phyloP scores from a whole-genome alignment of 2,113 vertebrate genomes.

The Oryzias curvinotus region DNA sequence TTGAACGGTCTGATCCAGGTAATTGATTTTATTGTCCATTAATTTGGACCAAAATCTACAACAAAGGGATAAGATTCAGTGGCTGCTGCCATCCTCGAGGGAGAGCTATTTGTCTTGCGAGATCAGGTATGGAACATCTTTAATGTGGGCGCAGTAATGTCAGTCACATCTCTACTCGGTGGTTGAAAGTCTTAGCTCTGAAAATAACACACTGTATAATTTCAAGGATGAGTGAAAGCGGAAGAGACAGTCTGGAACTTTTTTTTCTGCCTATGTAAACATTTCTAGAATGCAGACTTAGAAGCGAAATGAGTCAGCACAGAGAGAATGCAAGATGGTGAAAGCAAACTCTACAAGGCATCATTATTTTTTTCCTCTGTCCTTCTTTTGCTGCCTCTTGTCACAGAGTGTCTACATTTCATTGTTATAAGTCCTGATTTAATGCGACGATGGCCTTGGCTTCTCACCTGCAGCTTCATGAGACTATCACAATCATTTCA shows the following conservation, averaged over 20 bases:
- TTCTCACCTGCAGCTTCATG: not conserved
- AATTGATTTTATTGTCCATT: constrained; percentile 76
- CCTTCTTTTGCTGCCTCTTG: not conserved
- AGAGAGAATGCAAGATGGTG: not conserved
- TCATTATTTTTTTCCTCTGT: not conserved
- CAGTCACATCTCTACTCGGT: constrained; percentile 16
- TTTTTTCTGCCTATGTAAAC: constrained; percentile 9
- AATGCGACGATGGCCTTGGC: not conserved
- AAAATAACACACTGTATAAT: constrained; percentile 11
- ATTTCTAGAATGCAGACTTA: constrained; percentile 10
- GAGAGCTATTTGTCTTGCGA: constrained; percentile 39
- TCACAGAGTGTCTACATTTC: not conserved
- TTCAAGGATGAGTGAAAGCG: constrained; percentile 17
- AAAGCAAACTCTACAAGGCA: not conserved
- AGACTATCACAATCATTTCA: not conserved
- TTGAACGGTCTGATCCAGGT: constrained; percentile 67
- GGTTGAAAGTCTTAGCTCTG: constrained; percentile 20
- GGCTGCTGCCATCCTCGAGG: constrained; percentile 34
- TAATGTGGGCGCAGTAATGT: constrained; percentile 35
- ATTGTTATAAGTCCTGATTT: not conserved
- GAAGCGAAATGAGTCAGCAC: not conserved
- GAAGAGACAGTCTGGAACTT: constrained; percentile 1
- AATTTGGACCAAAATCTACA: constrained; percentile 48
- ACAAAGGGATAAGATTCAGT: constrained; percentile 13
- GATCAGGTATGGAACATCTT: constrained; percentile 41